Evolutionary conservation across 2,113 vertebrate genomes (phyloP).

Genomic region (Paratilapia polleni): DNA sequence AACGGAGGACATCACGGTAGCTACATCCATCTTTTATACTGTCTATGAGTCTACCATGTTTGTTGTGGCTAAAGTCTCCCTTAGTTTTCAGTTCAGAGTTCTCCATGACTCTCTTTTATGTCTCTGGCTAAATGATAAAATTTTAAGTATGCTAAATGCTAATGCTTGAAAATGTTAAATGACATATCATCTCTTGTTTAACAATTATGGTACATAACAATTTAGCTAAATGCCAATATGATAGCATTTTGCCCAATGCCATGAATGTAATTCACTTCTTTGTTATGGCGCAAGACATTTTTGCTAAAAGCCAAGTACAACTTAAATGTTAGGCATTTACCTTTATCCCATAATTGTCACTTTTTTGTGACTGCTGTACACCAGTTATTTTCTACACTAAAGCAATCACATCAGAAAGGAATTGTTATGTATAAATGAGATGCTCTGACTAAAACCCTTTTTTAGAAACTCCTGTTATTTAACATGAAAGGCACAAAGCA

Average conservation of each 20-base stretch:
- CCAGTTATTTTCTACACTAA: neutral
- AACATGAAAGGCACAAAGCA: conserved; percentile 2
- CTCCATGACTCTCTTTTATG: neutral
- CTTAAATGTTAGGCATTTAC: neutral
- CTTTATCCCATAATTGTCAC: neutral
- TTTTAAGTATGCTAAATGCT: neutral
- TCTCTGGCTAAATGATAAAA: neutral
- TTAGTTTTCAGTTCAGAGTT: neutral
- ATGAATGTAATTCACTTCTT: neutral
- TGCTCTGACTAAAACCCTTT: neutral
- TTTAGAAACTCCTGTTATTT: neutral
- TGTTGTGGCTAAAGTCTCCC: neutral
- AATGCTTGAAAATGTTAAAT: neutral
- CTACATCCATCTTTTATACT: no score
- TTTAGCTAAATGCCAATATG: neutral
- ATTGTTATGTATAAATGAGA: neutral
- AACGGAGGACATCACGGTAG: neutral
- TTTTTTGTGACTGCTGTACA: neutral
- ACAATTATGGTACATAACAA: neutral
- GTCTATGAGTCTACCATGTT: no score
- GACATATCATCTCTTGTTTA: neutral
- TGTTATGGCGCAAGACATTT: neutral
- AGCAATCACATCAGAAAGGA: neutral
- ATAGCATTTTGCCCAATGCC: neutral
- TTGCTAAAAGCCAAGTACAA: neutral